Evolutionary conservation across 2,888 invertebrate genomes (phyloP), one percentile per base, ranked within the genome.

Genomic region (Apocheima hispidaria): DNA sequence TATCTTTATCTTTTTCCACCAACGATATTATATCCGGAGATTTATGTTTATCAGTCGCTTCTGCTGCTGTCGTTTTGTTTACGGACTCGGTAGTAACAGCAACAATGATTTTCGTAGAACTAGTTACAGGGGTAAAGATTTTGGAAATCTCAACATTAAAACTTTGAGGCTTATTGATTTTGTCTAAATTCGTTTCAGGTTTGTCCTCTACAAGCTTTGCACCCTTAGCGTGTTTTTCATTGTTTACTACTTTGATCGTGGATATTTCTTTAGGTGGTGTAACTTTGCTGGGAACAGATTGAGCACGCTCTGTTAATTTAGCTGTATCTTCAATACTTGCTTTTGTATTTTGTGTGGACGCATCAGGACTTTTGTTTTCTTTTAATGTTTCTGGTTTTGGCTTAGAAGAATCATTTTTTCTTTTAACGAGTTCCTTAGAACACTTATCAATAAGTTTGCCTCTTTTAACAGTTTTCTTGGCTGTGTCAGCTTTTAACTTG

Each of bases 1-100:
- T 86, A 61, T 86, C 87, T 73, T 89, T 89, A 55, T 77, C 81
- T 79, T 87, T 89, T 61, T 78, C 81, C 61, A 77, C 77, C 54
- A 67, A 55, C 52, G 62, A 21, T 30, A 67, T 49, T 67, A 86
- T 86, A 35, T 70, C 66, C 55, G 66, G 20, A 30, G 55, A 57
- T 74, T 83, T 82, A 56, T 46, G 63, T 71, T 84, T 79, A 51
- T 63, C 68, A 62, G 44, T 69, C 53, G 68, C 72, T 36, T 69
- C 68, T 20, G 55, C 40, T 21, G 36, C 68, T 70, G 71, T 69
- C 14, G 64, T 40, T 57, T 63, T 63, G 26, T 70, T 65, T 48
- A 60, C 46, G 30, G 51, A 44, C 67, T 75, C 64, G 23, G 59
- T 35, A 55, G 61, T 20, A 38, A 58, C 55, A 66, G 56, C 30